Conservation (phyloP, 2,888 invertebrate genomes). For the Zelleria hepariella region DNA sequence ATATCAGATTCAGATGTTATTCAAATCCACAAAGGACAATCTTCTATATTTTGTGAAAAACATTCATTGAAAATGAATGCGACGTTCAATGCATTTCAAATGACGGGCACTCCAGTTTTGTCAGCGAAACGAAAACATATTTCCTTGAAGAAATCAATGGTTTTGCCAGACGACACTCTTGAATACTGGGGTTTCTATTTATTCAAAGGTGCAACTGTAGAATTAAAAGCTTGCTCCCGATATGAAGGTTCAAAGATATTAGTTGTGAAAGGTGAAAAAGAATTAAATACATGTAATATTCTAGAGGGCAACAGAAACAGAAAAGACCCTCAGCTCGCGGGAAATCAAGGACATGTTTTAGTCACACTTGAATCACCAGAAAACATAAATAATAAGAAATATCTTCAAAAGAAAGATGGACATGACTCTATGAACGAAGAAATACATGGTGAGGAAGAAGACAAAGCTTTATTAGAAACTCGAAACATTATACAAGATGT, state of each 20-base stretch:
- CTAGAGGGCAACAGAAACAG: conserved; percentile 79
- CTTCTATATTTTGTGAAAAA: conserved; percentile 85
- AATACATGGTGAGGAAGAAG: conserved; percentile 22
- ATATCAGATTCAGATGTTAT: conserved; percentile 89
- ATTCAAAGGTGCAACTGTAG: conserved; percentile 82
- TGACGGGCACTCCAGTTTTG: conserved; percentile 78
- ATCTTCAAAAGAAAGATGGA: conserved; percentile 9
- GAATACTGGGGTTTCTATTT: conserved; percentile 93
- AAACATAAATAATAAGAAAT: conserved; percentile 16
- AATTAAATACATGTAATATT: conserved; percentile 83
- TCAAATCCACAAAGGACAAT: conserved; percentile 86
- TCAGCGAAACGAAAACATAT: conserved; percentile 81
- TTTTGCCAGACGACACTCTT: conserved; percentile 85
- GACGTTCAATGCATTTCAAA: conserved; percentile 79
- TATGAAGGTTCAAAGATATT: conserved; percentile 84
- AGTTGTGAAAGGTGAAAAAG: conserved; percentile 84
- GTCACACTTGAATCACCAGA: conserved; percentile 54
- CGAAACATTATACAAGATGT: conserved; percentile 13
- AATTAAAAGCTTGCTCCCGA: conserved; percentile 84
- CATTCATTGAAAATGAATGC: conserved; percentile 85
- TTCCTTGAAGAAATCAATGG: conserved; percentile 85
- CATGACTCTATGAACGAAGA: conserved; percentile 11
- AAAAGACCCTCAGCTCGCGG: conserved; percentile 71
- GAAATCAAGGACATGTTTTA: conserved; percentile 71
- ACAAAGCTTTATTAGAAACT: conserved; percentile 16